Evolutionary conservation across 1,140 invertebrate genomes (phyloP).

Genomic region (Piezodorus guildinii): DNA sequence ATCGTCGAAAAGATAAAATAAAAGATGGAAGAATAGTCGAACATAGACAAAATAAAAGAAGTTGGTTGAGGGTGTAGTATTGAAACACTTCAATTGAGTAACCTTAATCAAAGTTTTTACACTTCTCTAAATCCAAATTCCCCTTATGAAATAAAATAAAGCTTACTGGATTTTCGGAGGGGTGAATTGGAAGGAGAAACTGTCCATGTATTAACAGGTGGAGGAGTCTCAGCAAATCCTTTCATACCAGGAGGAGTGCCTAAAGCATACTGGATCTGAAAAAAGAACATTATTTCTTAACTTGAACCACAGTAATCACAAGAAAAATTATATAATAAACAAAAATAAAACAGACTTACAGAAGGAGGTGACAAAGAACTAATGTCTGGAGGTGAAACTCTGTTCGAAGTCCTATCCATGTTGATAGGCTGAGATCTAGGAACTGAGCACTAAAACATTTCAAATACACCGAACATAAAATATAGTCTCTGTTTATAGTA

Average conservation of each 20-base stretch:
- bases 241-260: constrained; percentile 67
- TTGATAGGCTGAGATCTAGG: constrained; percentile 73
- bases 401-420: constrained; percentile 45
- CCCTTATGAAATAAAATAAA: background rate
- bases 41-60: too few relatives aligned
- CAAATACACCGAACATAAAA: background rate
- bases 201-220: constrained; percentile 66
- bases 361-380: constrained; percentile 81
- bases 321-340: background rate
- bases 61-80: too few relatives aligned
- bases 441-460: constrained; percentile 35
- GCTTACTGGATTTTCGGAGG: constrained; percentile 51
- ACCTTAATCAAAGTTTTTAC: too few relatives aligned
- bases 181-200: constrained; percentile 58
- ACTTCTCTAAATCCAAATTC: too few relatives aligned
- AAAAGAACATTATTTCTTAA: background rate
- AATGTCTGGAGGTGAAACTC: constrained; percentile 50
- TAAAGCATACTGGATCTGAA: constrained; percentile 74
- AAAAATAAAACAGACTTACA: constrained; percentile 39
- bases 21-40: too few relatives aligned
- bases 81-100: too few relatives aligned
- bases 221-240: constrained; percentile 60
- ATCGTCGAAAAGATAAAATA: too few relatives aligned
- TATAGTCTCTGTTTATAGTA: too few relatives aligned
- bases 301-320: background rate